Conservation (phyloP, 2,888 invertebrate genomes). For the Drepana falcataria region DNA sequence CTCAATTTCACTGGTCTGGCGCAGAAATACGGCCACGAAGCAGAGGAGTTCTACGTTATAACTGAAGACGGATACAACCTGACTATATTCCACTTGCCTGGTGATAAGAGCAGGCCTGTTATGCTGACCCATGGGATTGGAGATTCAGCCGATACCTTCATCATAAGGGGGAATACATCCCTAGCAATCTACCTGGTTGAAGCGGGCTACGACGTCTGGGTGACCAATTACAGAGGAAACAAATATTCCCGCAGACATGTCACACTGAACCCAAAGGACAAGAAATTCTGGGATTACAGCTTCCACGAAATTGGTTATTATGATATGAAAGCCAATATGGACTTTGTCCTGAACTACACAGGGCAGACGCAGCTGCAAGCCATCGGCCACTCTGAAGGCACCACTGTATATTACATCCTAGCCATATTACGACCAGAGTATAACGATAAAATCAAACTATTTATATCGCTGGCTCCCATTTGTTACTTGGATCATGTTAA, state of each 20-base stretch:
- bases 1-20: slow-evolving; percentile 7
- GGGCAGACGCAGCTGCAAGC: slow-evolving; percentile 73
- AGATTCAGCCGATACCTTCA: slow-evolving; percentile 23
- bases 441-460: slow-evolving; percentile 73
- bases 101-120: slow-evolving; percentile 34
- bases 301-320: slow-evolving; percentile 82
- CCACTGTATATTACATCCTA: slow-evolving; percentile 71
- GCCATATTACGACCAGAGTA: slow-evolving; percentile 71
- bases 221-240: slow-evolving; percentile 72
- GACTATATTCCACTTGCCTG: slow-evolving; percentile 26
- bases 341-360: slow-evolving; percentile 44
- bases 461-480: slow-evolving; percentile 48
- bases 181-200: slow-evolving; percentile 43
- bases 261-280: slow-evolving; percentile 36
- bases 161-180: slow-evolving; percentile 26
- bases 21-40: slow-evolving; percentile 15
- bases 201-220: slow-evolving; percentile 60
- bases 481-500: slow-evolving; percentile 22
- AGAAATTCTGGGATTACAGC: slow-evolving; percentile 67
- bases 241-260: slow-evolving; percentile 72
- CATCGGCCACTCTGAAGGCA: slow-evolving; percentile 82
- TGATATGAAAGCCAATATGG: slow-evolving; percentile 81
- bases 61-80: slow-evolving; percentile 40
- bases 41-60: slow-evolving; percentile 19
- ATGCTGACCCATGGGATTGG: slow-evolving; percentile 27